A percentile compares a stretch with the other conserved stretches of the same genome.
Conservation (phyloP, 2,113 vertebrate species). For the Dipodomys merriami region DNA sequence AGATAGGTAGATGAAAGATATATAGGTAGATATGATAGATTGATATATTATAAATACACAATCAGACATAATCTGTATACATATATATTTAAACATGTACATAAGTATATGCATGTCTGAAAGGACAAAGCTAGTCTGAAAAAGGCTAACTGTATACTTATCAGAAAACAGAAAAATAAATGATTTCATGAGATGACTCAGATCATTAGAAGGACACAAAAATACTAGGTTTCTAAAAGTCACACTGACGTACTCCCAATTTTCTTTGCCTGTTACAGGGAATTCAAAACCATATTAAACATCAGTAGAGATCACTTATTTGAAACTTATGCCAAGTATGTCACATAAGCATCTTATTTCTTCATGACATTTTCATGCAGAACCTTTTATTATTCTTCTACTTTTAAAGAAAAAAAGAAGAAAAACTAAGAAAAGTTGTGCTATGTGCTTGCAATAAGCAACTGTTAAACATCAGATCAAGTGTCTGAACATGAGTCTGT, state of each 20-base stretch:
- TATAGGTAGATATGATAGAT: background rate
- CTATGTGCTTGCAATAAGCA: background rate
- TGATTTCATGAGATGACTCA: background rate
- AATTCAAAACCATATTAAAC: background rate
- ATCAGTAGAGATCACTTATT: background rate
- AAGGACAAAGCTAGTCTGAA: background rate
- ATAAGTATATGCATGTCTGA: background rate
- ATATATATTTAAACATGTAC: background rate
- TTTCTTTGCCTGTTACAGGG: background rate
- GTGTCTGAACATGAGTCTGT: background rate
- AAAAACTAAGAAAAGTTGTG: background rate
- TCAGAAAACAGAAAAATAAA: slow-evolving; percentile 1
- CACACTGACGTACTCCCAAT: background rate
- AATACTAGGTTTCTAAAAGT: background rate
- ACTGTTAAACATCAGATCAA: background rate
- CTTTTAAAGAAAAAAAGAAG: slow-evolving; percentile 42
- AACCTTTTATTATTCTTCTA: background rate
- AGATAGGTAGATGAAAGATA: background rate
- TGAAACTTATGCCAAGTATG: background rate
- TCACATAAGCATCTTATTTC: background rate
- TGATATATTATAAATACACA: too few relatives aligned
- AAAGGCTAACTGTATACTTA: background rate
- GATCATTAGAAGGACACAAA: background rate
- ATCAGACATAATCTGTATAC: background rate
- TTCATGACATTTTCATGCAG: background rate